phyloP scores from a whole-genome alignment of 2,888 invertebrate genomes.

The Lobophora halterata region DNA sequence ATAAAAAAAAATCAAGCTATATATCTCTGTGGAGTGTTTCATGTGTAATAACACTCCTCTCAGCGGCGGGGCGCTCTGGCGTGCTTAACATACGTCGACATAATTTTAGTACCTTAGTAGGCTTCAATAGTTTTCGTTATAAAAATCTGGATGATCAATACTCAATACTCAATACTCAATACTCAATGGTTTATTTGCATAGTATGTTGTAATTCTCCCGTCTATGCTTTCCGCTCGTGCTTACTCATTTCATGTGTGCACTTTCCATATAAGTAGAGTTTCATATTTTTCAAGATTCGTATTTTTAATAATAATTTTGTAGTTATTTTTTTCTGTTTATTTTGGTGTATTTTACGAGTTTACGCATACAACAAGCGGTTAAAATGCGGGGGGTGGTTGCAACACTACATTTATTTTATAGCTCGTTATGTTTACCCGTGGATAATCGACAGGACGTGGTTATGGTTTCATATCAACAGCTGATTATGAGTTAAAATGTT shows the following conservation, averaged over 20 bases:
- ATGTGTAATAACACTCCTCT: slow-evolving; percentile 3
- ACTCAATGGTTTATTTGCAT: no score
- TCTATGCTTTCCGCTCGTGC: no score
- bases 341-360: slow-evolving; percentile 7
- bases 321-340: no score
- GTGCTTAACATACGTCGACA: slow-evolving; percentile 5
- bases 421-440: slow-evolving; percentile 13
- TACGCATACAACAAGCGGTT: slow-evolving; percentile 5
- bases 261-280: no score
- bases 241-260: no score
- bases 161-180: no score
- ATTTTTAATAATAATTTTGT: no score
- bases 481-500: slow-evolving; percentile 30
- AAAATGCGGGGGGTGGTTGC: slow-evolving; percentile 3
- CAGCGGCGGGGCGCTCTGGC: slow-evolving; percentile 9
- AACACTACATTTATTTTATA: slow-evolving; percentile 12
- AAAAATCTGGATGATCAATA: no score
- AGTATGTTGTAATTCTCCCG: no score
- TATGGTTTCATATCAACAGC: slow-evolving; percentile 55
- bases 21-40: no score
- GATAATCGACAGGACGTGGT: slow-evolving; percentile 45
- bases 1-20: no score
- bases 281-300: no score
- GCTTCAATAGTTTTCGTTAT: slow-evolving; percentile 13
- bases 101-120: slow-evolving; percentile 6